Conservation (phyloP, 2,113 vertebrate genomes). For the Xenus cinereus region DNA sequence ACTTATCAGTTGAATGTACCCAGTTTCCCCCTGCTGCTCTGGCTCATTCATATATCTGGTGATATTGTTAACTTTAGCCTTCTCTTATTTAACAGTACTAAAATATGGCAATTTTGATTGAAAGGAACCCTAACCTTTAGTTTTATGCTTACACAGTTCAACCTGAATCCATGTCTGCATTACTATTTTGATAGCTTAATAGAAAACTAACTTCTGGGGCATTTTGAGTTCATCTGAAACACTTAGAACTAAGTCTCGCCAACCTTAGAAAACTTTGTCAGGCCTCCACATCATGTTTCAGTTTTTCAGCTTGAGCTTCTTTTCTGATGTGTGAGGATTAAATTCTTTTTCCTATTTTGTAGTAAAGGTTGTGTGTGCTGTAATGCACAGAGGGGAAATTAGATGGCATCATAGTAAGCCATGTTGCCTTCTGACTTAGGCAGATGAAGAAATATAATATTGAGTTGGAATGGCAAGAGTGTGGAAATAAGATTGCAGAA, state of each 20-base stretch:
- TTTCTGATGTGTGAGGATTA: neutral
- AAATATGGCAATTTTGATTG: neutral
- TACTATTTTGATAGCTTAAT: neutral
- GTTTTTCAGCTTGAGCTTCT: neutral
- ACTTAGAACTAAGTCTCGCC: neutral
- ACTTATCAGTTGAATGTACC: neutral
- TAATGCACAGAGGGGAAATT: neutral
- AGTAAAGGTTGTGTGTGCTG: neutral
- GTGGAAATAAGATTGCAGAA: neutral
- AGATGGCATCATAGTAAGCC: neutral
- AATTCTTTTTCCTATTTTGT: neutral
- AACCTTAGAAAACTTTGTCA: neutral
- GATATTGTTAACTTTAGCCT: neutral
- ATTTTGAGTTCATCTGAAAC: neutral
- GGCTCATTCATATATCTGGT: conserved; percentile 10
- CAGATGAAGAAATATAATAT: neutral
- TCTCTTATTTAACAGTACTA: neutral
- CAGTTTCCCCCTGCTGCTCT: neutral
- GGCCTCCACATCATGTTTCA: neutral
- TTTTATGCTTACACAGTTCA: neutral
- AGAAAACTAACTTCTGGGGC: neutral
- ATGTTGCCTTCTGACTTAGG: neutral
- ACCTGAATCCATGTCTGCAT: neutral
- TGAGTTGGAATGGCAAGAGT: neutral
- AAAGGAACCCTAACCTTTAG: neutral